These are phyloP conservation scores for Amblyopsis rosae DNA, from an alignment of 2,113 vertebrate genomes.

Conservation along the genomic window DNA sequence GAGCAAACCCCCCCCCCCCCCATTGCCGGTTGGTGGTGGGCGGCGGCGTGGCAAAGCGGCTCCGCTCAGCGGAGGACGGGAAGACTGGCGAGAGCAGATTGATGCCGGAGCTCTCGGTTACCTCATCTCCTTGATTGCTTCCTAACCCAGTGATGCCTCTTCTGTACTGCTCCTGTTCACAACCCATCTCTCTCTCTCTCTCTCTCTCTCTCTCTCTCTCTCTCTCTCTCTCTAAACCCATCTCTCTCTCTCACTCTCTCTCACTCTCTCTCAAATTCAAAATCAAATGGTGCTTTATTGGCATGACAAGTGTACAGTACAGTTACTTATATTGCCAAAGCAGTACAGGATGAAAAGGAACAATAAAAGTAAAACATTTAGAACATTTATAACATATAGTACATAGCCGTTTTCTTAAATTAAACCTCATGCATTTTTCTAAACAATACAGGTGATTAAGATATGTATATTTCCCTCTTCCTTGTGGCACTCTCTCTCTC, in stretches of 20 bases:
- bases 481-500: conserved; percentile 45
- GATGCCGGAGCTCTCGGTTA: conserved; percentile 64
- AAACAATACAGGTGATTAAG: no score
- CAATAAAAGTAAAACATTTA: no score
- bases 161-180: conserved; percentile 32
- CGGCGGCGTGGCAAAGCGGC: conserved; percentile 47
- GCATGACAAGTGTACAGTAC: no score
- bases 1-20: conserved; percentile 42
- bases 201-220: conserved; percentile 37
- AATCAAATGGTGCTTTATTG: no score
- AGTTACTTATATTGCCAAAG: no score
- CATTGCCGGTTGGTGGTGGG: conserved; percentile 49
- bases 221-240: background rate
- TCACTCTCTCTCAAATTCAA: no score
- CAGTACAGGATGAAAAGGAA: no score
- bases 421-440: no score
- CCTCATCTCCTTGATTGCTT: conserved; percentile 73
- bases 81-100: conserved; percentile 46
- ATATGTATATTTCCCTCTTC: background rate
- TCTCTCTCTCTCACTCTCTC: no score
- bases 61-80: conserved; percentile 59
- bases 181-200: conserved; percentile 23
- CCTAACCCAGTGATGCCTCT: conserved; percentile 58
- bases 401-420: no score
- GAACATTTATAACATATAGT: no score